Evolutionary conservation across 92 coral and sea anemone species (phyloP).

Genomic region (Epizoanthus scotinus): DNA sequence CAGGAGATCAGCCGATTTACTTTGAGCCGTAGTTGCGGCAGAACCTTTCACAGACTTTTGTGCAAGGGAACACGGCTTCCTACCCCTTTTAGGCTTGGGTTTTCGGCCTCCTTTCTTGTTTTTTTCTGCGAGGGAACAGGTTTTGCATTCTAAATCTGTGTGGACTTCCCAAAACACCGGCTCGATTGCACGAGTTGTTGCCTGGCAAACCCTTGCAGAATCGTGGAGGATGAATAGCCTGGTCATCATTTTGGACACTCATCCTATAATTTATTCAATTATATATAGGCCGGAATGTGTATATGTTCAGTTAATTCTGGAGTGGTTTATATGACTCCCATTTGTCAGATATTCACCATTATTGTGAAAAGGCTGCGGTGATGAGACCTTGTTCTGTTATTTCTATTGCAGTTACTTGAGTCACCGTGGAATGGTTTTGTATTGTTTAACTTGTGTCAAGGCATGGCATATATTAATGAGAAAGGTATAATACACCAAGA

Average conservation of each 20-base stretch:
- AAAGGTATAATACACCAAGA: constrained; percentile 38
- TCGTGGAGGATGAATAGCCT: neutral
- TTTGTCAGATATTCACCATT: too few relatives aligned
- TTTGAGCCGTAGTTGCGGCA: neutral
- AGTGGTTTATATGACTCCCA: too few relatives aligned
- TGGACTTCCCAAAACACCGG: neutral
- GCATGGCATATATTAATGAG: too few relatives aligned
- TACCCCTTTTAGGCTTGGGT: neutral
- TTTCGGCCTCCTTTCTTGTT: neutral
- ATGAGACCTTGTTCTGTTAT: neutral
- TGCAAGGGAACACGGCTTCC: neutral
- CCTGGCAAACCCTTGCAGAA: neutral
- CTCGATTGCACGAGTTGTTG: neutral
- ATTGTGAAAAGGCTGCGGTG: too few relatives aligned
- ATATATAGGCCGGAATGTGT: too few relatives aligned
- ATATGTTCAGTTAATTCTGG: too few relatives aligned
- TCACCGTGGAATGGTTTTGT: constrained; percentile 28
- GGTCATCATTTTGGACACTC: neutral
- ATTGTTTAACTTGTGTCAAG: constrained; percentile 21
- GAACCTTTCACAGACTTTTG: neutral
- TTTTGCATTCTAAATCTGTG: neutral
- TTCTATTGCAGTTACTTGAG: constrained; percentile 21
- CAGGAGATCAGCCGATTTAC: neutral
- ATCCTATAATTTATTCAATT: too few relatives aligned
- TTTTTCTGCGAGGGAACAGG: too few relatives aligned